phyloP scores from a whole-genome alignment of 2,888 invertebrate genomes.

The Oscheius sp. region DNA sequence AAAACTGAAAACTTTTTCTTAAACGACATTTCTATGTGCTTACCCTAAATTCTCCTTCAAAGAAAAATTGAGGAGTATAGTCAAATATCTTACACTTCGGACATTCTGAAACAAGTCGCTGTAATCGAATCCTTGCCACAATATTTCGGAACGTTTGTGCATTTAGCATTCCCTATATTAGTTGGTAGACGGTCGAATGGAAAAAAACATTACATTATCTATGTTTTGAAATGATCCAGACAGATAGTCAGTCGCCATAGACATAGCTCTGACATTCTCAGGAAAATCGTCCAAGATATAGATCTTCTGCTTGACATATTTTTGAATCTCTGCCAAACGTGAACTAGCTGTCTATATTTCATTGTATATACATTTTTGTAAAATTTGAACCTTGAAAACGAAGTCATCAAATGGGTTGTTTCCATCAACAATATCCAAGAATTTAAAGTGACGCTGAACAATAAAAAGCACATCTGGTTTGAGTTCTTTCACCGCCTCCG shows the following conservation, averaged over 20 bases:
- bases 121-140: background rate
- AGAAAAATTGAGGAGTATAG: background rate
- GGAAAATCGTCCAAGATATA: background rate
- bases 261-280: background rate
- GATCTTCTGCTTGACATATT: background rate
- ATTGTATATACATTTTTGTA: no score
- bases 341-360: background rate
- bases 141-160: background rate
- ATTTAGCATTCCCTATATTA: background rate
- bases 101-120: background rate
- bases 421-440: background rate
- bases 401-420: background rate
- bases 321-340: background rate
- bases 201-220: background rate
- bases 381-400: background rate
- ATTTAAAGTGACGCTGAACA: background rate
- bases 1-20: background rate
- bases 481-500: background rate
- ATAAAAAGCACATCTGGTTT: background rate
- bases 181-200: background rate
- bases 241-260: background rate
- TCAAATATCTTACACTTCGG: background rate
- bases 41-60: background rate
- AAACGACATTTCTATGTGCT: background rate
- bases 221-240: no score